Conservation (phyloP, 2,113 vertebrate species). For the Nansenia antarctica region DNA sequence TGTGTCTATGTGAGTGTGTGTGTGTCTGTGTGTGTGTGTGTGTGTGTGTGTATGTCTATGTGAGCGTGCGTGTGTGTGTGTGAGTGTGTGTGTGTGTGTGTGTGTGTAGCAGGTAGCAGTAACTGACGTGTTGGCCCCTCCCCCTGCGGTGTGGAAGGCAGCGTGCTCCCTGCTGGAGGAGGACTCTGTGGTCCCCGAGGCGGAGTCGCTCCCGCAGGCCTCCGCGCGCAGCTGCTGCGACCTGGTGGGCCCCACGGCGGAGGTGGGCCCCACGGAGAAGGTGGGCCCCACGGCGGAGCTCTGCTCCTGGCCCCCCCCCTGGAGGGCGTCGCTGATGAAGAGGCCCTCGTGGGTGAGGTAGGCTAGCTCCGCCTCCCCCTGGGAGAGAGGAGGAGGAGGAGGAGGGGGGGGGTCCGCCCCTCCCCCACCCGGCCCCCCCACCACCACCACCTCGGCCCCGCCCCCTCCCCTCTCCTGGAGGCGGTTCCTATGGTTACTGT, state of each 20-base stretch:
- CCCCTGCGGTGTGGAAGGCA: constrained; percentile 67
- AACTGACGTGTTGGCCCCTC: constrained; percentile 79
- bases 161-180: constrained; percentile 85
- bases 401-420: background rate
- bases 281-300: background rate
- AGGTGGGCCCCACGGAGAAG: background rate
- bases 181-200: constrained; percentile 80
- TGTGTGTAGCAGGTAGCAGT: background rate
- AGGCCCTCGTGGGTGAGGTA: constrained; percentile 95
- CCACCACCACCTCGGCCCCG: background rate
- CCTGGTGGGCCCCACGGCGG: constrained; percentile 74
- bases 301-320: constrained; percentile 57
- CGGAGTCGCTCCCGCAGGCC: constrained; percentile 77
- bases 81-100: too few species aligned
- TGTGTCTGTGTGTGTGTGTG: background rate
- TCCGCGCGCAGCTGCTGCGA: constrained; percentile 64
- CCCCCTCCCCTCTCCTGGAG: constrained; percentile 64
- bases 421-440: constrained; percentile 11
- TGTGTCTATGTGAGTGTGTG: background rate
- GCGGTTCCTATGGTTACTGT: constrained; percentile 84
- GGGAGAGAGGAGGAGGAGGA: too few species aligned
- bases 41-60: constrained; percentile 4
- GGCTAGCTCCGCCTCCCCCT: constrained; percentile 86
- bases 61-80: too few species aligned
- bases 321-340: constrained; percentile 93